Evolutionary conservation across 30 jellyfish, hydroid and myxozoan species (phyloP), one percentile per base, ranked within the genome.

Genomic region (Mastigias papua): DNA sequence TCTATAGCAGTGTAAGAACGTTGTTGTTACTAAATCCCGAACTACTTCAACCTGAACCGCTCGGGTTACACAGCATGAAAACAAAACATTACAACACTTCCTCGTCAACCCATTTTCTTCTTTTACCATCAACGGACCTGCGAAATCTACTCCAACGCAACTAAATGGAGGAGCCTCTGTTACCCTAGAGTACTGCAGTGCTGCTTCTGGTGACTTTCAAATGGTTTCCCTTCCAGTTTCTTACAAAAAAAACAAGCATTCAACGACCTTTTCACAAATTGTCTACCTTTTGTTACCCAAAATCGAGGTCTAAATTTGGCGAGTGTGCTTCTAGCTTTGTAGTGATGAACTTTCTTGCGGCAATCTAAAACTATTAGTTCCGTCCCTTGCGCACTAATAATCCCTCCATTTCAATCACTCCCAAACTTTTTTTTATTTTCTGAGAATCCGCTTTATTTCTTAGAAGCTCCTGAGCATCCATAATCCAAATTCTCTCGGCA

Each of bases 341-440:
- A 79, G 54, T 79, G 90, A 34, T 60, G 69, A 23, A 80, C 90
- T 69, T 64, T 80, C 22, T 62, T 62, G 58, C 22, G 87, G 31
- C 87, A 76, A 76, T 76, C 87, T 13, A 54, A 31, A 76, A 76
- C 50, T 29, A 76, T 34, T 21, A 58, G 1, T 23, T 58, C 87
- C 16, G 87, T 76, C 87, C 87, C 74, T 76, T 50, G 76, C 87
- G 48, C 28, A 76, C 76, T 48, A 76, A 76, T 37, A 76, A 71
- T 42, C 31, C 83, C 58, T 54, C 67, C 34, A 26, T 71, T 22
- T 54, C 46, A 25, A 48, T 54, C 46, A 71, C 83, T 26, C 83
- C 83, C 34, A 35, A 71, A 22, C 31, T 48, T 21, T 27, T 54
- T 48, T 71, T 22, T 71, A 32, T 42, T 71, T 71, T 29, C 46